Evolutionary conservation across 2,113 vertebrate genomes (phyloP).

Genomic region (Chamaetylas fuelleborni): DNA sequence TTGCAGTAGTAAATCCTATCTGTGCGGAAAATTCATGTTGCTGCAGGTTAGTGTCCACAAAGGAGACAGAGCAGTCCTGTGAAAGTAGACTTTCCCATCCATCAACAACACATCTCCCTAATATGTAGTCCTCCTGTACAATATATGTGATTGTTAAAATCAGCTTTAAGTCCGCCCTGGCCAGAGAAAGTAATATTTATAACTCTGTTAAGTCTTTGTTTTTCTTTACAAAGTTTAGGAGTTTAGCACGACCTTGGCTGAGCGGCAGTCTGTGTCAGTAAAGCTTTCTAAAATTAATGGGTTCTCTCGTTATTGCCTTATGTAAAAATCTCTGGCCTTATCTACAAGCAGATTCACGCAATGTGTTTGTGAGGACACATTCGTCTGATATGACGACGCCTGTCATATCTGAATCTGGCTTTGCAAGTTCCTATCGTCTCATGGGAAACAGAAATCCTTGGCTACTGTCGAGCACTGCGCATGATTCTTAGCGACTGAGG

Average conservation of each 20-base stretch:
- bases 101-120: not conserved
- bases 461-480: fast-evolving
- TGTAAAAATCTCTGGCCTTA: not conserved
- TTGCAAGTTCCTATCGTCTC: not conserved
- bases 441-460: not conserved
- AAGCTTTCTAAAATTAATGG: not conserved
- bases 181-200: not conserved
- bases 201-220: too few relatives aligned
- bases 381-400: not conserved
- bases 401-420: not conserved
- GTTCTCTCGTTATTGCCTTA: not conserved
- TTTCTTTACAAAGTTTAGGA: not conserved
- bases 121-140: not conserved
- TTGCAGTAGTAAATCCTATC: not conserved
- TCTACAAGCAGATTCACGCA: not conserved
- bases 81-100: not conserved
- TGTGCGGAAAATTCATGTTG: fast-evolving
- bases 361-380: not conserved
- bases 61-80: not conserved
- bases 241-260: too few relatives aligned
- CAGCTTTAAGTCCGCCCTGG: not conserved
- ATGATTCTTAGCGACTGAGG: fast-evolving
- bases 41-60: not conserved
- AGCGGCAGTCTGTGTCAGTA: too few relatives aligned
- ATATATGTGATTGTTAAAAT: not conserved